phyloP scores from a whole-genome alignment of 2,113 vertebrate species.

The Cynocephalus volans region DNA sequence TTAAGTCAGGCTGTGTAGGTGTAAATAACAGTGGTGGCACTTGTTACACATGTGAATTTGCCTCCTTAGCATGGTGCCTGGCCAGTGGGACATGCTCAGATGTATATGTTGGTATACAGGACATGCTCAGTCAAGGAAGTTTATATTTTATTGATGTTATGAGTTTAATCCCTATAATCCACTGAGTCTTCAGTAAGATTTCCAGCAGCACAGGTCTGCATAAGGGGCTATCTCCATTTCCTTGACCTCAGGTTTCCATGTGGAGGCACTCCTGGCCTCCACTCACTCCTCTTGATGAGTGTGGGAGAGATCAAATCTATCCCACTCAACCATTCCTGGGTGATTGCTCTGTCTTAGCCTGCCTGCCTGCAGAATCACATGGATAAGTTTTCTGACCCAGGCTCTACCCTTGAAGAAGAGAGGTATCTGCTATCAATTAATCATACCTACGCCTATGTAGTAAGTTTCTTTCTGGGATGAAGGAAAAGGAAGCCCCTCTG shows the following conservation, averaged over 20 bases:
- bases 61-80: not conserved
- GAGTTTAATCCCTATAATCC: not conserved
- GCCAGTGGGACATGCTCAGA: not conserved
- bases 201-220: not conserved
- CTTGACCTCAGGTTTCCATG: not conserved
- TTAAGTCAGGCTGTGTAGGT: not conserved
- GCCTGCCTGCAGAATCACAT: not conserved
- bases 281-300: too few species aligned
- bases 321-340: not conserved
- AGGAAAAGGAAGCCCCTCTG: not conserved
- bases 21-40: not conserved
- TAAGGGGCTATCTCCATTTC: not conserved
- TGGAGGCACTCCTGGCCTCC: not conserved
- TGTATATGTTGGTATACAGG: too few species aligned
- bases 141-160: not conserved
- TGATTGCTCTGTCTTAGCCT: not conserved
- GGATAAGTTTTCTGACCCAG: not conserved
- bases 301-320: not conserved
- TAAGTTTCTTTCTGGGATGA: not conserved
- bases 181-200: not conserved
- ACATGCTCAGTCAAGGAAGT: not conserved
- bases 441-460: not conserved
- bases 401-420: not conserved
- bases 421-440: not conserved
- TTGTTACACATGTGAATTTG: not conserved